These are phyloP conservation scores for Callosobruchus maculatus DNA, from an alignment of 2,888 invertebrate genomes.

Conservation along the genomic window DNA sequence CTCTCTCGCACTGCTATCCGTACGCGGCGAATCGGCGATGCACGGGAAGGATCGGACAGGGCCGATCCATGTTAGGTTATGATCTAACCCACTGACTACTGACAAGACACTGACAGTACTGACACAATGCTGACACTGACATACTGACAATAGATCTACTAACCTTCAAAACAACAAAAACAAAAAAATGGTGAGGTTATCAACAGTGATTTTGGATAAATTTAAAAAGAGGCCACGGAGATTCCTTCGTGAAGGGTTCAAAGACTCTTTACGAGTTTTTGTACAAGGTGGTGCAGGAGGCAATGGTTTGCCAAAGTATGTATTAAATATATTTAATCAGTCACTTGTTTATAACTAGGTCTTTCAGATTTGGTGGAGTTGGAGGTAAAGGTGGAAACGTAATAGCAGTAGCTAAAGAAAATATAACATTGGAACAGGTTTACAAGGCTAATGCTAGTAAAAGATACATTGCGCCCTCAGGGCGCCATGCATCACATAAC, in stretches of 20 bases:
- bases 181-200: not conserved
- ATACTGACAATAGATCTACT: no score
- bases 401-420: slow-evolving; percentile 64
- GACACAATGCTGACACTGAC: no score
- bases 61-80: no score
- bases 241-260: slow-evolving; percentile 57
- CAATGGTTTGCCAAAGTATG: slow-evolving; percentile 60
- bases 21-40: no score
- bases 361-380: slow-evolving; percentile 75
- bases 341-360: slow-evolving; percentile 5
- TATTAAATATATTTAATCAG: no score
- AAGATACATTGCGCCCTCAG: slow-evolving; percentile 63
- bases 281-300: slow-evolving; percentile 84
- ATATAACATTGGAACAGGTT: slow-evolving; percentile 55
- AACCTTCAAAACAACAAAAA: no score
- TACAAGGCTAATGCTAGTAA: slow-evolving; percentile 54
- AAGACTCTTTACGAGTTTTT: slow-evolving; percentile 76
- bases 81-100: no score
- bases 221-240: slow-evolving; percentile 45
- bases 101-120: no score
- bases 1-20: no score
- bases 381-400: slow-evolving; percentile 93
- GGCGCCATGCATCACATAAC: slow-evolving; percentile 70
- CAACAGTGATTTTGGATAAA: not conserved
- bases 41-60: no score